Percentiles rank a stretch among this genome's conserved stretches.
Conservation (phyloP, 2,888 invertebrate genomes). For the Euclidia mi region DNA sequence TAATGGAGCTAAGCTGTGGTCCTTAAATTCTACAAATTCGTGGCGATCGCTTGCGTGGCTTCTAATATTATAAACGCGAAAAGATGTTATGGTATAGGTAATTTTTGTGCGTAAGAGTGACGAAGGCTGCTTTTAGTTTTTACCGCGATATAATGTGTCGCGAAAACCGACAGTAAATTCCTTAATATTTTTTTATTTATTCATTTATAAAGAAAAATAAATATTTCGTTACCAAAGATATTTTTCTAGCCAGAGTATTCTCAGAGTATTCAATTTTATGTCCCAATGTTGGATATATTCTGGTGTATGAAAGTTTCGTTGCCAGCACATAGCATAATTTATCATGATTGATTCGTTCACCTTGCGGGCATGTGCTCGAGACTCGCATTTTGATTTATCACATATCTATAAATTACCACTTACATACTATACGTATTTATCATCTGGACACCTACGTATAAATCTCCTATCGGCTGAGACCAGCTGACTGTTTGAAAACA, state of each 20-base stretch:
- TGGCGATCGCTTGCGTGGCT: no score
- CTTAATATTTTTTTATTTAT: no score
- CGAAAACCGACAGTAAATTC: no score
- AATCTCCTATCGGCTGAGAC: slow-evolving; percentile 45
- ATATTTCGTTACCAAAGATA: slow-evolving; percentile 13
- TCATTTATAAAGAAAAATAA: no score
- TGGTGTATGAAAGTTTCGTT: slow-evolving; percentile 46
- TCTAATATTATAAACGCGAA: no score
- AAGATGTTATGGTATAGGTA: no score
- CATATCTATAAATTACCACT: slow-evolving; percentile 65
- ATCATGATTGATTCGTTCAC: slow-evolving; percentile 69
- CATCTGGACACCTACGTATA: slow-evolving; percentile 47
- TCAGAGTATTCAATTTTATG: slow-evolving; percentile 18
- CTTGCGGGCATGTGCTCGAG: slow-evolving; percentile 54
- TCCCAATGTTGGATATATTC: slow-evolving; percentile 41
- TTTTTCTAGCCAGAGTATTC: slow-evolving; percentile 25
- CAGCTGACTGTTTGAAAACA: slow-evolving; percentile 5
- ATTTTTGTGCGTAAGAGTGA: no score
- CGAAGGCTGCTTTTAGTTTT: no score
- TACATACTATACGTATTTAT: slow-evolving; percentile 62
- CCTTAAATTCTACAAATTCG: slow-evolving; percentile 8
- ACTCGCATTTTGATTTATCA: slow-evolving; percentile 62
- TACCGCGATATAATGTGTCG: no score
- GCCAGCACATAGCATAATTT: slow-evolving; percentile 60
- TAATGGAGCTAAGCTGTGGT: slow-evolving; percentile 14